Percentiles rank a stretch among this genome's conserved stretches.
These are phyloP conservation scores for Diaphora mendica DNA, from an alignment of 2,888 invertebrate genomes.

Conservation along the genomic window DNA sequence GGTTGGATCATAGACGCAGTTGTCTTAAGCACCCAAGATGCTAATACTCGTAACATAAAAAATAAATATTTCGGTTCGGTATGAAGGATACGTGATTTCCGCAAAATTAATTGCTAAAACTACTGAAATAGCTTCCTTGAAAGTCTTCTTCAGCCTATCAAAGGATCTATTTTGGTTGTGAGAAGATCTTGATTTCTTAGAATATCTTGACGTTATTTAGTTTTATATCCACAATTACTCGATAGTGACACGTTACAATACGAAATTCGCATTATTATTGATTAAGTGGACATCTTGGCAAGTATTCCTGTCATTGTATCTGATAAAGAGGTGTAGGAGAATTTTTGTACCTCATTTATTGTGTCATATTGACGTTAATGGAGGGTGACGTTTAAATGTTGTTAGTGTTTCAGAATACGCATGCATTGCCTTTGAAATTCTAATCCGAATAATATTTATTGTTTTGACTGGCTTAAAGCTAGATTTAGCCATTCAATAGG, in stretches of 20 bases:
- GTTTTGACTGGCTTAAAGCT: neutral
- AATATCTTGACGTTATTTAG: conserved; percentile 27
- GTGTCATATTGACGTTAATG: conserved; percentile 43
- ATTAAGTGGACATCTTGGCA: conserved; percentile 56
- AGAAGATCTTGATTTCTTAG: conserved; percentile 32
- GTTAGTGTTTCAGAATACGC: neutral
- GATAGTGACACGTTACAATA: conserved; percentile 30
- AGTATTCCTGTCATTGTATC: conserved; percentile 47
- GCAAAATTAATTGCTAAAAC: conserved; percentile 26
- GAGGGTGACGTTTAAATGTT: conserved; percentile 2
- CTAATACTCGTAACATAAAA: neutral
- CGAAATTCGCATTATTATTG: conserved; percentile 37
- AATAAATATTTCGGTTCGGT: neutral
- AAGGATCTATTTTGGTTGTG: conserved; percentile 10
- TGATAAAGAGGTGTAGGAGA: conserved; percentile 28
- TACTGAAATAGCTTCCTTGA: conserved; percentile 36
- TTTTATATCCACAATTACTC: conserved; percentile 33
- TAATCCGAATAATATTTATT: neutral
- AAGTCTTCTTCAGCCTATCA: conserved; percentile 11
- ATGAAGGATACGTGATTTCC: conserved; percentile 18
- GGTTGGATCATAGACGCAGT: too few relatives aligned
- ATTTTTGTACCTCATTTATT: conserved; percentile 54
- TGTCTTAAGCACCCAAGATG: too few relatives aligned
- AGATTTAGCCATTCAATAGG: neutral
- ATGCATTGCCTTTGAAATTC: neutral